Evolutionary conservation across 2,888 invertebrate species (phyloP).

Genomic region (Dicyrtomina minuta): DNA sequence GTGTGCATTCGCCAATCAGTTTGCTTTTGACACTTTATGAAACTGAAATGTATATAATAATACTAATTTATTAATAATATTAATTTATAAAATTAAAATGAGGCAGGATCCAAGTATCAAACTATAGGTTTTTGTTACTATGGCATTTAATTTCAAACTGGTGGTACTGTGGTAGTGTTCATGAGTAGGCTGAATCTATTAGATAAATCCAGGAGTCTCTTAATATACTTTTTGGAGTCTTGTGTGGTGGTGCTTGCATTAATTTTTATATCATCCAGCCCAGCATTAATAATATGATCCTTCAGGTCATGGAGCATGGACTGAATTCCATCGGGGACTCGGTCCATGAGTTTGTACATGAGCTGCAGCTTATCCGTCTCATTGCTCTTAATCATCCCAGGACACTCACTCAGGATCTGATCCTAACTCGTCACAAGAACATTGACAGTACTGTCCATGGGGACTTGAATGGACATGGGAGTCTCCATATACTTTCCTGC

Average conservation of each 20-base stretch:
- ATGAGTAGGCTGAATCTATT: slow-evolving; percentile 88
- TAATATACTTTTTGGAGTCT: slow-evolving; percentile 98
- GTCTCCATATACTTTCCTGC: slow-evolving; percentile 91
- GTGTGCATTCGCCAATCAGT: no score
- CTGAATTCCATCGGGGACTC: slow-evolving; percentile 86
- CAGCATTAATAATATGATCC: slow-evolving; percentile 89
- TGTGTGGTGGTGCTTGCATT: slow-evolving; percentile 91
- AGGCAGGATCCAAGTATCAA: no score
- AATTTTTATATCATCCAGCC: slow-evolving; percentile 93
- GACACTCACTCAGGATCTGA: slow-evolving; percentile 91
- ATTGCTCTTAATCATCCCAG: slow-evolving; percentile 84
- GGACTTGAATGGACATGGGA: slow-evolving; percentile 70
- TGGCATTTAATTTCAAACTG: no score
- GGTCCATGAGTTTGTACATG: slow-evolving; percentile 72
- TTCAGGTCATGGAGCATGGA: slow-evolving; percentile 77
- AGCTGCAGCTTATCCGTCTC: slow-evolving; percentile 81
- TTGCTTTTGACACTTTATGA: no score
- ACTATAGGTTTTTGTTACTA: no score
- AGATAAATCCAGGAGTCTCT: slow-evolving; percentile 88
- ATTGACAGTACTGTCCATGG: slow-evolving; percentile 90
- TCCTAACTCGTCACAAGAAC: slow-evolving; percentile 90
- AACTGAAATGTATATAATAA: no score
- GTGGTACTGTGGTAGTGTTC: no score
- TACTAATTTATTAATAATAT: no score
- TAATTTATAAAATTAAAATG: no score